phyloP scores from a whole-genome alignment of 2,888 invertebrate genomes.

The Hydropsyche betteni region DNA sequence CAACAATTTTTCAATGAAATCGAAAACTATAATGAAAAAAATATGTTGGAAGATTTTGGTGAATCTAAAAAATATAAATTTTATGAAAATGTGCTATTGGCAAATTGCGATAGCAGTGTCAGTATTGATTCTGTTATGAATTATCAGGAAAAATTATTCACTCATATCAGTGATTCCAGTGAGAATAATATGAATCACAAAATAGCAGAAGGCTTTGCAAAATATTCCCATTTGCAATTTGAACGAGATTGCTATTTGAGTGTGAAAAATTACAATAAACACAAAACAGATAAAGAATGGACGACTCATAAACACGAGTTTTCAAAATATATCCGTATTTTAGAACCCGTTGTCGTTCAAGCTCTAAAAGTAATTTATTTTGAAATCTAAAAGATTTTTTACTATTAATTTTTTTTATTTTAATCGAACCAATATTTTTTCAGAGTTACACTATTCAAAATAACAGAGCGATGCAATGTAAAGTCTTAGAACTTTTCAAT shows the following conservation, averaged over 20 bases:
- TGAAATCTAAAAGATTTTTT: slow-evolving; percentile 14
- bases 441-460: slow-evolving; percentile 89
- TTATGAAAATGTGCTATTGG: slow-evolving; percentile 47
- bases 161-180: slow-evolving; percentile 23
- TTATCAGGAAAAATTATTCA: slow-evolving; percentile 29
- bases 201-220: slow-evolving; percentile 36
- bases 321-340: slow-evolving; percentile 86
- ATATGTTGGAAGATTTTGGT: slow-evolving; percentile 26
- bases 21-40: slow-evolving; percentile 18
- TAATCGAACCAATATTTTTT: slow-evolving; percentile 48
- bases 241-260: slow-evolving; percentile 60
- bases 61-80: slow-evolving; percentile 43
- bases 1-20: slow-evolving; percentile 44
- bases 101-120: slow-evolving; percentile 30
- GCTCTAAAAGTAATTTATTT: slow-evolving; percentile 76
- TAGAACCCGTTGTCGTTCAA: slow-evolving; percentile 95
- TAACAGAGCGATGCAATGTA: slow-evolving; percentile 81
- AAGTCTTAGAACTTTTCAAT: slow-evolving; percentile 84
- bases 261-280: slow-evolving; percentile 63
- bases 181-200: slow-evolving; percentile 27
- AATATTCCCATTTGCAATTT: slow-evolving; percentile 54
- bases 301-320: slow-evolving; percentile 64
- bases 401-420: neutral
- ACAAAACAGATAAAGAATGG: slow-evolving; percentile 63
- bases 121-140: slow-evolving; percentile 42